Evolutionary conservation across 1,140 invertebrate species (phyloP), one percentile per base, ranked within the genome.

Genomic region (Melipona quadrifasciata): DNA sequence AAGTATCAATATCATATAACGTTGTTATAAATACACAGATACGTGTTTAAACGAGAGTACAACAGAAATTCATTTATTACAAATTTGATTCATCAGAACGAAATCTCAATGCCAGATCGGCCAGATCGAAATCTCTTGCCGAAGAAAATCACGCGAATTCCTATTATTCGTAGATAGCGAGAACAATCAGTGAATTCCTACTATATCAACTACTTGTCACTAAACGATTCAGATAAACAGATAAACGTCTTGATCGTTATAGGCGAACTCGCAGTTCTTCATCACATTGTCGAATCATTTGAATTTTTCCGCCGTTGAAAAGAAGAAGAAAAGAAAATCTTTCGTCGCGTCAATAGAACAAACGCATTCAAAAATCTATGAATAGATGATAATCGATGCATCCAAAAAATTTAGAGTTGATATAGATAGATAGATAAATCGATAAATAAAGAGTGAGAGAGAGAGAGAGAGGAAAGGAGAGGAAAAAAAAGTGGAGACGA

Each of bases 1-100:
- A 21, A 47, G 17, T 82, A 77, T 76, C 74, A 67, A 11, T 70
- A 82, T 83, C 76, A 68, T 57, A 11, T 77, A 80, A 88, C 47
- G 19, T 75, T n/a, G 27, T 74, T 73, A 78, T 47, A 31, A 86
- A 55, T 72, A 76, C 16, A 31, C 76, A 76, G 57, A 84, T 31
- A 53, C 67, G 34, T 21, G 53, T 82, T 70, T 67, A 71, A 78
- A 80, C 24, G 31, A 80, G 64, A 51, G n/a, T 78, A 64, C 1
- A 8, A 14, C 27, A 64, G 1, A n/a, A 16, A 1, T 64, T 27
- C n/a, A 16, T 64, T 64, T 64, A 16, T 55, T 64, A 61, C 58
- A 2, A 61, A 61, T 6, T 65, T 27, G 27, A 27, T 65, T 65
- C n/a, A 16, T 17, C 5, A 24, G 12, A 61, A 61, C 11, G 58